Conservation (phyloP, 2,113 vertebrate species). For the Montifringilla adamsi region DNA sequence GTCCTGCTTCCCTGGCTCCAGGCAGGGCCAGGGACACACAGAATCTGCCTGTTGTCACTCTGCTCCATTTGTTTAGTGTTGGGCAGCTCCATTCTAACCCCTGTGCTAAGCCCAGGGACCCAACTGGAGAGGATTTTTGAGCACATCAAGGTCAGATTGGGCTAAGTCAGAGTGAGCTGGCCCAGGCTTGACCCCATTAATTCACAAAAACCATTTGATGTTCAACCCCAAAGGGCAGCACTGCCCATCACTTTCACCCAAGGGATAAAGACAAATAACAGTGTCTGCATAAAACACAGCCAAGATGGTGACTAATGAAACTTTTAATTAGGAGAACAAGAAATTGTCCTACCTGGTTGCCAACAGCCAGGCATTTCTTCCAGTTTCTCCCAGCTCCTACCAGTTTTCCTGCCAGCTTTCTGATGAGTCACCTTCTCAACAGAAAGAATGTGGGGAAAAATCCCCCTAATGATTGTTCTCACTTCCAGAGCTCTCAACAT, state of each 20-base stretch:
- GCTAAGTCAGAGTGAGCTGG: neutral
- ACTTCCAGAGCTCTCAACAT: neutral
- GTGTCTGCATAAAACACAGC: neutral
- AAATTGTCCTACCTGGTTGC: neutral
- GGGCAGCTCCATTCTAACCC: neutral
- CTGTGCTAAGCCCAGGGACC: fast-evolving
- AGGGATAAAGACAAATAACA: neutral
- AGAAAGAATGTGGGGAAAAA: neutral
- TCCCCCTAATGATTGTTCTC: neutral
- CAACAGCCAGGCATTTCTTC: neutral
- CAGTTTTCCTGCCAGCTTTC: neutral
- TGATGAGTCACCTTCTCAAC: neutral
- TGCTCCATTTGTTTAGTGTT: fast-evolving
- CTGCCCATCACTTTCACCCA: neutral
- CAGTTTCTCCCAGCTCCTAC: neutral
- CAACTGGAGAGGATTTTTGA: neutral
- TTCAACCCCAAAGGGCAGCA: neutral
- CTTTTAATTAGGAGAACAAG: neutral
- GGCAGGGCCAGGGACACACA: fast-evolving
- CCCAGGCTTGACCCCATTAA: neutral
- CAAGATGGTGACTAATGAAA: neutral
- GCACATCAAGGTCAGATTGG: fast-evolving
- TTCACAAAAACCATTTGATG: neutral
- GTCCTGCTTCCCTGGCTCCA: neutral
- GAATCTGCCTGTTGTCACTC: fast-evolving